A percentile compares a stretch with the other conserved stretches of the same genome.
These are phyloP conservation scores for Philonicus albiceps DNA, from an alignment of 2,888 invertebrate species.

Conservation along the genomic window DNA sequence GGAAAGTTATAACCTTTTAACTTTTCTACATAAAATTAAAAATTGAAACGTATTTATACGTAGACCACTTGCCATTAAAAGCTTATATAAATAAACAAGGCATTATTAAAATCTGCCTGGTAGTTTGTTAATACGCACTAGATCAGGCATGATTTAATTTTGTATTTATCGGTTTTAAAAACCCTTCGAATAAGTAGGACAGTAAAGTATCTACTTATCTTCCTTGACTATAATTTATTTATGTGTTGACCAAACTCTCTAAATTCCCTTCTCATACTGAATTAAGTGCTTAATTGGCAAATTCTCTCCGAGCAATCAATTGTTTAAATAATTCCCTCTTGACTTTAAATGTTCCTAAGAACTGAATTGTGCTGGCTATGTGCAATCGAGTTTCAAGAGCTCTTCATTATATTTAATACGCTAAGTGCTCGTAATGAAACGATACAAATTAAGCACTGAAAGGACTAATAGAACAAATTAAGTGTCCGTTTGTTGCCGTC, in stretches of 20 bases:
- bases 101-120: too few species aligned
- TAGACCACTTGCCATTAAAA: too few species aligned
- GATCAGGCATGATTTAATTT: too few species aligned
- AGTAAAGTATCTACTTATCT: too few species aligned
- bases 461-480: neutral
- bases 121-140: too few species aligned
- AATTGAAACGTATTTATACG: too few species aligned
- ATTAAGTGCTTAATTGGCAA: neutral
- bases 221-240: neutral
- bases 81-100: too few species aligned
- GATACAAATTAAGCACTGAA: neutral
- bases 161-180: too few species aligned
- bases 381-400: neutral
- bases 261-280: neutral
- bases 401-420: neutral
- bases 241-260: neutral
- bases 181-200: too few species aligned
- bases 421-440: neutral
- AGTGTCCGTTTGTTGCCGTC: neutral
- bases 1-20: too few species aligned
- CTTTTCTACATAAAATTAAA: too few species aligned
- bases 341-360: neutral
- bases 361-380: neutral
- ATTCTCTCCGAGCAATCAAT: neutral
- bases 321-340: neutral